Base-by-base conservation (phyloP, 2,888 invertebrate genomes). In the Rhodophaea formosa region DNA sequence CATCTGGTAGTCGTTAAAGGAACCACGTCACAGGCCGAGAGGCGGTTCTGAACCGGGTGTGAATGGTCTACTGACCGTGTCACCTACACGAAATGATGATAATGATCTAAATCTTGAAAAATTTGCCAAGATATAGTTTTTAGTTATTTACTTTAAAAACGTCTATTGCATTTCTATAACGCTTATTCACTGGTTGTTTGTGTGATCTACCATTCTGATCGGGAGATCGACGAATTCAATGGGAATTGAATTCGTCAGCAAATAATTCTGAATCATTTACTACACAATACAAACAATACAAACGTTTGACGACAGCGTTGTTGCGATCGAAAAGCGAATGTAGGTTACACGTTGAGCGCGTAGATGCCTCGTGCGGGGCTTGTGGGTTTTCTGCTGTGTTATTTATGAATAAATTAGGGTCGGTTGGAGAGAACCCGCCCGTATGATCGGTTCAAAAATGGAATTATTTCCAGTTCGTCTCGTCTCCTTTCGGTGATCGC, bases 401-500 rank as follows among this genome's bases (percentile, higher is more conserved):
- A 79, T 83, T 80, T 82, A 77, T 77, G 75, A 74, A 79, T 75
- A 77, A 76, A 80, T 80, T 71, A 71, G 67, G 71, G 62, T 66
- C 61, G 67, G 68, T 69, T 65, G 66, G 68, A 63, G 64, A 51
- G 66, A 69, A 63, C 67, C 70, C 67, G 72, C 63, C 72, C 72
- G 74, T 77, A 74, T 79, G 79, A 80, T 81, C 75, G 73, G 64
- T 60, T 71, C 75, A 72, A 75, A 81, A 86, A 84, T 84, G 82
- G 77, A 84, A 84, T 85, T 82, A 84, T 79, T 79, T 72, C 71
- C 77, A 69, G 63, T 64, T 69, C 68, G 65, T 60, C 67, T 73
- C 70, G 55, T 66, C 62, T 63, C 68, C 65, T 69, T 68, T 62
- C 47, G 62, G 60, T 70, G 67, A 68, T 63, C 62, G 66, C 54